Evolutionary conservation across 2,113 vertebrate genomes (phyloP).

Genomic region (Amazona guildingii): DNA sequence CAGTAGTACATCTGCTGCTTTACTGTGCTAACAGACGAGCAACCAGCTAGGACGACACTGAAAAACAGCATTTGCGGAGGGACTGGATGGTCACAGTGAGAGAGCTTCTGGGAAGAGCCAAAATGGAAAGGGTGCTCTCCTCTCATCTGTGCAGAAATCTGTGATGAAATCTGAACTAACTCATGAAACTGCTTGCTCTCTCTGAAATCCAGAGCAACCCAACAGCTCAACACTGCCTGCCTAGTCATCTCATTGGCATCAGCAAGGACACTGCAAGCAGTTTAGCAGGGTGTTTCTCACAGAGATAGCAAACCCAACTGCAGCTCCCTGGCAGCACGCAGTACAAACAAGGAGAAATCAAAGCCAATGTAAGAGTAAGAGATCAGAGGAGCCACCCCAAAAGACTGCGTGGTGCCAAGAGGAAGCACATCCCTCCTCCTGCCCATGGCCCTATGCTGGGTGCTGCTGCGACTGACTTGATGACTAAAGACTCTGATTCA

Average conservation of each 20-base stretch:
- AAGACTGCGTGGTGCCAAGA: rapidly evolving
- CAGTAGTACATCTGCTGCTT: background rate
- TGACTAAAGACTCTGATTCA: background rate
- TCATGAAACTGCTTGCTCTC: background rate
- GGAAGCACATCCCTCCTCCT: background rate
- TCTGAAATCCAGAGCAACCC: background rate
- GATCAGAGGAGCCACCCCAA: background rate
- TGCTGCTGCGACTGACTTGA: background rate
- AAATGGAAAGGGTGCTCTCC: background rate
- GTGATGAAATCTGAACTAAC: background rate
- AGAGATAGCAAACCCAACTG: background rate
- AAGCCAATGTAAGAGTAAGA: background rate
- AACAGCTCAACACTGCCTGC: background rate
- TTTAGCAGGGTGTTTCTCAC: background rate
- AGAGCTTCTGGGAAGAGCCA: background rate
- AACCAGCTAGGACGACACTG: background rate
- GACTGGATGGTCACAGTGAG: rapidly evolving
- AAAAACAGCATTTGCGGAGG: background rate
- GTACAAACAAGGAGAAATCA: background rate
- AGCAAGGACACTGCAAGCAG: background rate
- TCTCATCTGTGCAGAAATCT: background rate
- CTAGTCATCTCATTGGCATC: rapidly evolving
- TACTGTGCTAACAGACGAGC: background rate
- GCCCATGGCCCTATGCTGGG: too few relatives aligned
- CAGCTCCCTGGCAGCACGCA: background rate